phyloP scores from a whole-genome alignment of 2,113 vertebrate genomes.

The Pangasianodon hypophthalmus region DNA sequence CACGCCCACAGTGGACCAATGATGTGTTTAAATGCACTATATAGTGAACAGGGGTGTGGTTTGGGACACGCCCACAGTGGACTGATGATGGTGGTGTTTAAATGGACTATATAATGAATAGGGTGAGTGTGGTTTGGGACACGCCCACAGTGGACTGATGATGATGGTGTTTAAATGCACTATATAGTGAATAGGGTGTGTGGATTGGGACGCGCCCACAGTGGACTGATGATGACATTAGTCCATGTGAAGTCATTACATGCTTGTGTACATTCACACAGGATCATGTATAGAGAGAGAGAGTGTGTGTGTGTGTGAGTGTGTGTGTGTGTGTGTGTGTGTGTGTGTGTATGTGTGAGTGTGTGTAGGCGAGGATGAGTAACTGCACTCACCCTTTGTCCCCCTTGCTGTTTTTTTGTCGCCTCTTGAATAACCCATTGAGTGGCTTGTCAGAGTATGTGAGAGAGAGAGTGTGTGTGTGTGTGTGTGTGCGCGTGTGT shows the following conservation, averaged over 20 bases:
- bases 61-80: not conserved
- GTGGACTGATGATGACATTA: not conserved
- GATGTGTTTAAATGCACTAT: not conserved
- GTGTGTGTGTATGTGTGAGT: not conserved
- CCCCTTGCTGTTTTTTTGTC: not conserved
- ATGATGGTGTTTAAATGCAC: not conserved
- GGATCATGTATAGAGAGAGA: not conserved
- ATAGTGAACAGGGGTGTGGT: no score
- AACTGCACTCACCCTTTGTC: not conserved
- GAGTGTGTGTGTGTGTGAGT: not conserved
- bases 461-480: conserved; percentile 20
- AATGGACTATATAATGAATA: not conserved
- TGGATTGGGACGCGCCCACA: not conserved
- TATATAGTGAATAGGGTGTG: not conserved
- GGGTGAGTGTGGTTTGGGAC: no score
- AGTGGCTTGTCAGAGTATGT: conserved; percentile 67
- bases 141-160: not conserved
- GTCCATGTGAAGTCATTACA: not conserved
- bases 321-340: not conserved
- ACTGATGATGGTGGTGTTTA: not conserved
- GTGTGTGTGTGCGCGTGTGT: conserved; percentile 1
- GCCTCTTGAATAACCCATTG: conserved; percentile 57
- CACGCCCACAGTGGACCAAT: not conserved
- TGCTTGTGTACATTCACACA: not conserved
- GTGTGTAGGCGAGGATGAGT: not conserved